A percentile compares a stretch with the other conserved stretches of the same genome.
These are phyloP conservation scores for Goniozus legneri DNA, from an alignment of 1,140 invertebrate genomes.

Conservation along the genomic window DNA sequence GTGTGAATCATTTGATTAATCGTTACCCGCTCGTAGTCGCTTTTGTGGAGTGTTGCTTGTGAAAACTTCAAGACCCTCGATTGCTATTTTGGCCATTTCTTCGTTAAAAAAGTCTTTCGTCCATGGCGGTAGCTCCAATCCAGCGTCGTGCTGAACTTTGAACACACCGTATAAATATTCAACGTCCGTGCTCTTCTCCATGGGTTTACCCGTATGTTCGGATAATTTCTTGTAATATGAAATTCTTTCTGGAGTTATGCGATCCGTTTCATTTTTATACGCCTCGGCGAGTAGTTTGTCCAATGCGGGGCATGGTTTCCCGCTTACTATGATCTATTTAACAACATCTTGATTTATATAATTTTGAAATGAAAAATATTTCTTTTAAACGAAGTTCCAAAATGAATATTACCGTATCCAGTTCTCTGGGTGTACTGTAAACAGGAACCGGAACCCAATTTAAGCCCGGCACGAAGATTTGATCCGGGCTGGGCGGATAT, in stretches of 20 bases:
- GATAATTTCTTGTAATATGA: slow-evolving; percentile 62
- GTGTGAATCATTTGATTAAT: too few relatives aligned
- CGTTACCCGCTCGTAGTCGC: slow-evolving; percentile 66
- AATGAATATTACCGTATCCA: slow-evolving; percentile 65
- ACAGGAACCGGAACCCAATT: slow-evolving; percentile 87
- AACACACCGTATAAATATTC: slow-evolving; percentile 74
- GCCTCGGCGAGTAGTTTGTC: slow-evolving; percentile 57
- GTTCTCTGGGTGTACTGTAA: slow-evolving; percentile 64
- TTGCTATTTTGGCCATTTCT: slow-evolving; percentile 64
- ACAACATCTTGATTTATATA: slow-evolving; percentile 19
- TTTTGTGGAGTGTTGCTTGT: slow-evolving; percentile 69
- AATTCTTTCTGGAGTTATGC: background rate
- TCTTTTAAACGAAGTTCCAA: background rate
- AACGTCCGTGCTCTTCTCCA: slow-evolving; percentile 63
- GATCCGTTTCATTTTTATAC: slow-evolving; percentile 40
- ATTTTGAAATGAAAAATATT: slow-evolving; percentile 1
- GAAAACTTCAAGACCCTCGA: slow-evolving; percentile 66
- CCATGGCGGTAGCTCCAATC: slow-evolving; percentile 69
- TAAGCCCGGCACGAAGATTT: slow-evolving; percentile 70
- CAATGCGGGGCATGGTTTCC: slow-evolving; percentile 63
- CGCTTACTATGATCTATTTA: slow-evolving; percentile 61
- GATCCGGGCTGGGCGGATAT: slow-evolving; percentile 68
- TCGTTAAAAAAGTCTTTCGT: slow-evolving; percentile 67
- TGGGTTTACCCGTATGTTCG: slow-evolving; percentile 63
- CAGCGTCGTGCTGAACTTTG: slow-evolving; percentile 62